Percentiles rank a stretch among this genome's conserved stretches.
These are phyloP conservation scores for Schizopygopsis malacanthus DNA, from an alignment of 2,797 vertebrate species.

Conservation along the genomic window DNA sequence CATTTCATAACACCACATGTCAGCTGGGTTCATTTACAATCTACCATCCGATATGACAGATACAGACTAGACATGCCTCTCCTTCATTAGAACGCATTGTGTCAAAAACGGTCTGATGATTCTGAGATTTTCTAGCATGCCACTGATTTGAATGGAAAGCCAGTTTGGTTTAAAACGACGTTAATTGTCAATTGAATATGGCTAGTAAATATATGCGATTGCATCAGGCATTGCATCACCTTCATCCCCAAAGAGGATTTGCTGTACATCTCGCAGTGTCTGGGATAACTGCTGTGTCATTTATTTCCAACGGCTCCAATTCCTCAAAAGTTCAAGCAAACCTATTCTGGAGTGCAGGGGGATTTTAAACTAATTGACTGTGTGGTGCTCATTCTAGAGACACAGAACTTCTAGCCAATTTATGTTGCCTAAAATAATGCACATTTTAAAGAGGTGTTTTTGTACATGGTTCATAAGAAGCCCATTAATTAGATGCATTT, in stretches of 20 bases:
- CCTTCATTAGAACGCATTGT: constrained; percentile 35
- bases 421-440: constrained; percentile 64
- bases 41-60: constrained; percentile 35
- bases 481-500: constrained; percentile 65
- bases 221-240: constrained; percentile 47
- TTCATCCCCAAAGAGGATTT: constrained; percentile 49
- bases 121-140: neutral
- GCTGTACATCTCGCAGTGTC: constrained; percentile 47
- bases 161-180: constrained; percentile 27
- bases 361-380: constrained; percentile 61
- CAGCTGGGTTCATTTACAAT: constrained; percentile 51
- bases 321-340: constrained; percentile 49
- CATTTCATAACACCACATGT: constrained; percentile 60
- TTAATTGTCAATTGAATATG: constrained; percentile 32
- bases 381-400: constrained; percentile 53
- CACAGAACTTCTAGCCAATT: constrained; percentile 58
- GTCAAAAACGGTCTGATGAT: constrained; percentile 37
- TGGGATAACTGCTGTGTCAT: constrained; percentile 55
- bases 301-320: constrained; percentile 47
- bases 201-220: constrained; percentile 23
- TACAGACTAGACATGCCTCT: constrained; percentile 28
- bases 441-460: constrained; percentile 67
- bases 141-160: neutral
- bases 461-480: constrained; percentile 61
- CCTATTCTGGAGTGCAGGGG: constrained; percentile 49